These are phyloP conservation scores for Kryptolebias marmoratus DNA, from an alignment of 2,113 vertebrate species.

Conservation along the genomic window DNA sequence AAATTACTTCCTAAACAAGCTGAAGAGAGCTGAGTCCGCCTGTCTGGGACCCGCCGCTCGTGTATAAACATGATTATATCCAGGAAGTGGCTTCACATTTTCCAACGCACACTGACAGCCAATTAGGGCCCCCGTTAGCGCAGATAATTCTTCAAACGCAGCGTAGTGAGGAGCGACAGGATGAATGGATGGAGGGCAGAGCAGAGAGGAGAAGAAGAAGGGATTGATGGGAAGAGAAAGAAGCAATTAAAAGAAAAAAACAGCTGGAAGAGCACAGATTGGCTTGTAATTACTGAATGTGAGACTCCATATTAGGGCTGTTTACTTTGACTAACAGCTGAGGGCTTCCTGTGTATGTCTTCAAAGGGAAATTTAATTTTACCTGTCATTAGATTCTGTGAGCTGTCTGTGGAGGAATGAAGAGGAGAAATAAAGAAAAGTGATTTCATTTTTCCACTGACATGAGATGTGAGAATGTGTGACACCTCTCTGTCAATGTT, in stretches of 20 bases:
- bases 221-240: conserved; percentile 42
- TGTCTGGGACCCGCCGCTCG: conserved; percentile 66
- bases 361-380: conserved; percentile 73
- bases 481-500: conserved; percentile 35
- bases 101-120: conserved; percentile 72
- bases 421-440: conserved; percentile 13
- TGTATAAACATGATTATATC: conserved; percentile 79
- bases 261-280: conserved; percentile 57
- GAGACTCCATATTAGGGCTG: conserved; percentile 66
- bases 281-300: conserved; percentile 73
- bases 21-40: conserved; percentile 66
- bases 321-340: conserved; percentile 70
- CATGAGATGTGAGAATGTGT: conserved; percentile 3
- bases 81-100: conserved; percentile 74
- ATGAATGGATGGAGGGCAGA: conserved; percentile 26
- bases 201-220: conserved; percentile 9
- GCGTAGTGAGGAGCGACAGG: conserved; percentile 23
- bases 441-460: conserved; percentile 24
- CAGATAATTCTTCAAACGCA: conserved; percentile 75
- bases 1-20: conserved; percentile 78
- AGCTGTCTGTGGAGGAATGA: conserved; percentile 3
- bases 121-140: conserved; percentile 77
- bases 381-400: conserved; percentile 50
- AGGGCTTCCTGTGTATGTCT: conserved; percentile 46
- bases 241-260: conserved; percentile 76